Base-by-base conservation (phyloP, 2,113 vertebrate genomes). In the Ophiodon elongatus region DNA sequence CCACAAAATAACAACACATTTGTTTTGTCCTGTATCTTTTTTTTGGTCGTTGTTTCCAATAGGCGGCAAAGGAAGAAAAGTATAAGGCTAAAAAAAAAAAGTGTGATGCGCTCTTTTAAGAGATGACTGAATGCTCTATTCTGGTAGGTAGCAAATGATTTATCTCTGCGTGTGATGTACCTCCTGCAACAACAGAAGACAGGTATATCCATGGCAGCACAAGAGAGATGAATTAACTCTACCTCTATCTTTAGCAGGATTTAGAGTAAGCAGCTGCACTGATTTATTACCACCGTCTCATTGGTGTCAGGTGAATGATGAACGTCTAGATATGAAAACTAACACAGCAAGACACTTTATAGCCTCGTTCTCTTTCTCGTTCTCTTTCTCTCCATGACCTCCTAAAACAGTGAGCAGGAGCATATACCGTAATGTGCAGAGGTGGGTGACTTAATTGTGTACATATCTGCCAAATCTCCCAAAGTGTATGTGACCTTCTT, bases 201-300 rank as follows among this genome's bases (percentile, higher is more conserved):
- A 79, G 66, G 89, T 80, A 65, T 43, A 54, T 67, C 76, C 81
- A 82, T 62, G 52, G 88, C 88, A 91, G 88, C 88, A 79, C 59
- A 83, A 90, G 85, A 79, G 80, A 90, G 88, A 94, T 88, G 76
- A 92, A 93, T 92, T 84, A 80, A 82, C 37, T 82, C 76, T 37
- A 45, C 67, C 41, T 84, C 88, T 79, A 80, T 85, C 65, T 92
- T 92, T 85, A 85, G 73, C 89, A 75, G 63, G 73, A 84, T 82
- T 83, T 83, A 77, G 68, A 78, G 63, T 71, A 69, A 70, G 82
- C 41, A 25, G 63, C 65, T 66, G 41, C 65, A 23, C 66, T 91
- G 90, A 92, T 93, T 86, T 88, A 92, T 93, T 21, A 68, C 80
- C 71, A 25, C 76, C 5, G 25, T 87, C 73, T 78, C 70, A 31